Evolutionary conservation across 2,113 vertebrate genomes (phyloP), one percentile per base, ranked within the genome.

Genomic region (Rhagologus leucostigma): DNA sequence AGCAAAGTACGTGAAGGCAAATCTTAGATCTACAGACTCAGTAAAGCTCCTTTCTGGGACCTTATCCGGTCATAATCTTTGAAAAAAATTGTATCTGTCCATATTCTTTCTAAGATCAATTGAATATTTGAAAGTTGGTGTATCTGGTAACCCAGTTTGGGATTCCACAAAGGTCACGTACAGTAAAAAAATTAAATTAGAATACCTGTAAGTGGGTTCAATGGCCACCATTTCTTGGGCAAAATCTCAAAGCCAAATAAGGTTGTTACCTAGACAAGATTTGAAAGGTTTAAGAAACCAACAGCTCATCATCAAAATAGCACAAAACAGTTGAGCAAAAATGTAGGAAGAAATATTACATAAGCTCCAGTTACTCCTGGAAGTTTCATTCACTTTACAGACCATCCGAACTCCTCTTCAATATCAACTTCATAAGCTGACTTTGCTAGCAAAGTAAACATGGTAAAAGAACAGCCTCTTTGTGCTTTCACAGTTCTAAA

Each of bases 321-420:
- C 35, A 93, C 41, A 82, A 78, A 96, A 55, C 11, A 57, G 30
- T 41, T 80, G 35, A 89, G 55, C 19, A 82, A 91, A 95, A 74
- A 60, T 16, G 24, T 32, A 64, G 57, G 64, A 92, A 95, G 84
- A 94, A 88, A 79, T 92, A 79, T 87, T 93, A 67, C 24, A 80
- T 67, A 87, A 94, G 52, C 42, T 89, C 29, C 71, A 23, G 44
- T 50, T 87, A 85, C 63, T 93, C 70, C 87, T 81, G 68, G 53
- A 77, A 90, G 32, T 71, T 67, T 94, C 47, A 77, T 91, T 93
- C 90, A 74, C 80, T 95, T 92, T 77, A 39, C 42, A 87, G 59
- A 89, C 81, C 44, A 71, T 95, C 89, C 70, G 69, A 95, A 76
- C 50, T 93, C 81, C 41, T 83, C 71, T 90, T 90, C 56, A 63